Evolutionary conservation across 2,888 invertebrate genomes (phyloP).

Genomic region (Amaurobius ferox): DNA sequence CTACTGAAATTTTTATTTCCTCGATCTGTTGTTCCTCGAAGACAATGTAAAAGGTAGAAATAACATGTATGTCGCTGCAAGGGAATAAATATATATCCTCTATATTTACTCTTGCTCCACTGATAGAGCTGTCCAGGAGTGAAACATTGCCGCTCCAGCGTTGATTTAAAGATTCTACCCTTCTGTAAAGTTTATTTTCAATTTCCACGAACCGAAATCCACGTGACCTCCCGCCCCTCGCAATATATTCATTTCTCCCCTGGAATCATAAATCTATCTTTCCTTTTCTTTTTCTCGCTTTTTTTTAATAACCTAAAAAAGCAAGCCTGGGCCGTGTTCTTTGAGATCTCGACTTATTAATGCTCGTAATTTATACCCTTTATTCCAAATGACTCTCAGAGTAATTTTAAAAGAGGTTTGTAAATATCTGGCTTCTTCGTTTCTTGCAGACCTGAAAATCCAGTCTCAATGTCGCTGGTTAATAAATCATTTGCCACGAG

Average conservation of each 20-base stretch:
- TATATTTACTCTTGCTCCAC: background rate
- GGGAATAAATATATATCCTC: too few species aligned
- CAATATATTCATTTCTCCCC: constrained; percentile 55
- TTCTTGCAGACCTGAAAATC: background rate
- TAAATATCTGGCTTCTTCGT: background rate
- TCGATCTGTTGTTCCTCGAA: too few species aligned
- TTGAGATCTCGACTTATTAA: background rate
- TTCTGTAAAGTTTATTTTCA: constrained; percentile 58
- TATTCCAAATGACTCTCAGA: background rate
- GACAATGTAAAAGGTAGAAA: too few species aligned
- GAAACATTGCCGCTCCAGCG: constrained; percentile 45
- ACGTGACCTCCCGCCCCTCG: constrained; percentile 26
- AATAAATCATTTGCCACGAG: background rate
- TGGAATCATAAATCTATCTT: constrained; percentile 38
- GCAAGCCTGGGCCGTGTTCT: background rate
- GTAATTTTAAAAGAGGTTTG: background rate
- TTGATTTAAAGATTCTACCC: constrained; percentile 50
- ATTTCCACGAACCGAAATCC: constrained; percentile 45
- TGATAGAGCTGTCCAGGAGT: constrained; percentile 57
- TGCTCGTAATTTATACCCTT: background rate
- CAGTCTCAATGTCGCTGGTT: background rate
- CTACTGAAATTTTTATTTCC: too few species aligned
- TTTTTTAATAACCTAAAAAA: background rate
- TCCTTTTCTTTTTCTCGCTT: background rate
- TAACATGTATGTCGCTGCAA: too few species aligned